Conservation (phyloP, 2,797 vertebrate species). For the Chromobotia macracanthus region DNA sequence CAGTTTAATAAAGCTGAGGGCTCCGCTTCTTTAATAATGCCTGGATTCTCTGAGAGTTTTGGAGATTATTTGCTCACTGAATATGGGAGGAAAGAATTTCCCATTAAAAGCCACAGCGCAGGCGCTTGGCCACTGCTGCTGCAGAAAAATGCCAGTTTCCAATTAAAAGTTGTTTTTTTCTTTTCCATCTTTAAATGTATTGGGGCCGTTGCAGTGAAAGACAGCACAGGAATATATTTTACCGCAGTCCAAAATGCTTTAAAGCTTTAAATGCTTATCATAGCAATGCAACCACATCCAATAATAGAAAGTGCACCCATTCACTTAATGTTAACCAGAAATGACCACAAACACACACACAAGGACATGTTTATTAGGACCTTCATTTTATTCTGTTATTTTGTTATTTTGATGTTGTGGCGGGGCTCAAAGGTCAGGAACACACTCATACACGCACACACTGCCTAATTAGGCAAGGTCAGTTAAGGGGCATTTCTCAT, state of each 20-base stretch:
- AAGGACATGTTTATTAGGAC: conserved; percentile 23
- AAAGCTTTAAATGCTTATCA: conserved; percentile 35
- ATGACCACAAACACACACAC: conserved; percentile 21
- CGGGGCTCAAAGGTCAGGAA: neutral
- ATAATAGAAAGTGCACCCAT: conserved; percentile 41
- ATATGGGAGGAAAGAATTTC: conserved; percentile 71
- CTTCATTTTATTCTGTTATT: conserved; percentile 20
- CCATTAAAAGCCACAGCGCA: conserved; percentile 68
- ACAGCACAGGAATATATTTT: conserved; percentile 45
- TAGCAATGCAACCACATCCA: conserved; percentile 56
- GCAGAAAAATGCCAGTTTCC: conserved; percentile 59
- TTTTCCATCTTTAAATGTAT: conserved; percentile 60
- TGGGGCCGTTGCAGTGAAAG: conserved; percentile 54
- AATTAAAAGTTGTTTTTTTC: conserved; percentile 68
- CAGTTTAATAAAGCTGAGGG: conserved; percentile 57
- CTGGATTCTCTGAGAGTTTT: conserved; percentile 67
- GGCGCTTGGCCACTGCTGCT: conserved; percentile 52
- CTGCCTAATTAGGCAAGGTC: conserved; percentile 76
- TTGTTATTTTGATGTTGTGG: conserved; percentile 14
- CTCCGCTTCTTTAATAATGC: conserved; percentile 69
- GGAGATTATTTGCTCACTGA: conserved; percentile 70
- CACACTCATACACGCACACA: conserved; percentile 17
- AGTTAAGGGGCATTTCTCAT: conserved; percentile 55
- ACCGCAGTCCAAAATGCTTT: conserved; percentile 35
- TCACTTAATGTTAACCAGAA: neutral